Evolutionary conservation across 1,140 invertebrate genomes (phyloP).

Genomic region (Macrosteles quadrilineatus): DNA sequence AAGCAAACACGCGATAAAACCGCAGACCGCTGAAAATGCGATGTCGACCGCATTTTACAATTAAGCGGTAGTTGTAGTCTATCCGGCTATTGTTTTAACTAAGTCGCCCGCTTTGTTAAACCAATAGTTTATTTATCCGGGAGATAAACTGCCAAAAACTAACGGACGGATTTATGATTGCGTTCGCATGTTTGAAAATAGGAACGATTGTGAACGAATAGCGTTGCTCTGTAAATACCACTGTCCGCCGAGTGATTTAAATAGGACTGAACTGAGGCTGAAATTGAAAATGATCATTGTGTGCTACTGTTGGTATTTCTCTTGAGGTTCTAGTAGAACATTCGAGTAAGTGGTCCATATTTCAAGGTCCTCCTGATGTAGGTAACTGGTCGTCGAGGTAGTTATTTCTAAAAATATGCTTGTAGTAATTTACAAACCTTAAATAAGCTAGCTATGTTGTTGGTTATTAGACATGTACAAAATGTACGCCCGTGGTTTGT

Average conservation of each 20-base stretch:
- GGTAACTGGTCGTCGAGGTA: too few relatives aligned
- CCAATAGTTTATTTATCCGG: conserved; percentile 14
- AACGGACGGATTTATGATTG: background rate
- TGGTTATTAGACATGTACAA: too few relatives aligned
- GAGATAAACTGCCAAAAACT: conserved; percentile 18
- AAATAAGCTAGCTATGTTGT: too few relatives aligned
- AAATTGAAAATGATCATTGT: too few relatives aligned
- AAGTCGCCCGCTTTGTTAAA: background rate
- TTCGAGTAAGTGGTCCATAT: too few relatives aligned
- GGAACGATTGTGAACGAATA: background rate
- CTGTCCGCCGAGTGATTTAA: background rate
- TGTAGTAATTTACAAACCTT: too few relatives aligned
- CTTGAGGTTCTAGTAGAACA: too few relatives aligned
- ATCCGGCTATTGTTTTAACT: conserved; percentile 1
- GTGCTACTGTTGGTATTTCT: too few relatives aligned
- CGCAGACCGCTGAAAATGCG: background rate
- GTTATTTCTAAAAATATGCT: too few relatives aligned
- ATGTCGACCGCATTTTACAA: background rate
- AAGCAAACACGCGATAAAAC: conserved; percentile 22
- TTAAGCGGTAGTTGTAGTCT: background rate
- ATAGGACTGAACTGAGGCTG: too few relatives aligned
- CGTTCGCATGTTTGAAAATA: background rate
- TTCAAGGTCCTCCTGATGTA: too few relatives aligned
- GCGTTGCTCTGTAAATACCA: background rate
- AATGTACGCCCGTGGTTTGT: too few relatives aligned